Evolutionary conservation across 2,888 invertebrate genomes (phyloP).

Genomic region (Tenthredo distinguenda): DNA sequence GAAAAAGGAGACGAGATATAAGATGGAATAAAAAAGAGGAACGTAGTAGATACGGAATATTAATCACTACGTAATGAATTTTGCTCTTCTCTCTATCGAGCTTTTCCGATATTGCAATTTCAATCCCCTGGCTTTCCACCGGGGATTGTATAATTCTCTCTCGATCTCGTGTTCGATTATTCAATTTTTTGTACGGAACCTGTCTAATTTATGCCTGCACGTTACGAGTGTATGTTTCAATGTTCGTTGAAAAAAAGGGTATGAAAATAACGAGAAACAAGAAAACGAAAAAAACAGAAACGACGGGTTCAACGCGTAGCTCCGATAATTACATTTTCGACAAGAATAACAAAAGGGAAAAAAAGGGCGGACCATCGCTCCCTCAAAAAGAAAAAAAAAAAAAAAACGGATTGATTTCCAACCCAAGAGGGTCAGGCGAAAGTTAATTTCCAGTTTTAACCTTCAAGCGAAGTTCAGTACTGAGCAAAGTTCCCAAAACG

Average conservation of each 20-base stretch:
- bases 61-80: conserved; percentile 46
- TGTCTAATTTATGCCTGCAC: neutral
- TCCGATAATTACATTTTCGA: conserved; percentile 31
- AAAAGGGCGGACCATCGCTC: neutral
- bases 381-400: neutral
- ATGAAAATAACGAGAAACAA: neutral
- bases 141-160: conserved; percentile 28
- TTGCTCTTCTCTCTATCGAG: conserved; percentile 46
- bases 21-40: conserved; percentile 20
- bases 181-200: conserved; percentile 26
- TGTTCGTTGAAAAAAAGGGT: neutral
- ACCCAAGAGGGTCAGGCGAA: neutral
- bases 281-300: neutral
- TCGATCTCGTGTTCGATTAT: neutral
- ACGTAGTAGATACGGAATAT: conserved; percentile 40
- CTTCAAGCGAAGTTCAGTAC: conserved; percentile 8
- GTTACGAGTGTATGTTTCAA: neutral
- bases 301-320: neutral
- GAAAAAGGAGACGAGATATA: neutral
- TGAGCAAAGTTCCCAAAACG: conserved; percentile 28
- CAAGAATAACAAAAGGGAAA: neutral
- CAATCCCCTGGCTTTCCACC: conserved; percentile 40
- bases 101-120: conserved; percentile 49
- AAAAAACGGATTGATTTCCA: neutral
- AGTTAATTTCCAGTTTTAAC: conserved; percentile 1